Evolutionary conservation across 1,140 invertebrate genomes (phyloP).

Genomic region (Eriocheir sinensis): DNA sequence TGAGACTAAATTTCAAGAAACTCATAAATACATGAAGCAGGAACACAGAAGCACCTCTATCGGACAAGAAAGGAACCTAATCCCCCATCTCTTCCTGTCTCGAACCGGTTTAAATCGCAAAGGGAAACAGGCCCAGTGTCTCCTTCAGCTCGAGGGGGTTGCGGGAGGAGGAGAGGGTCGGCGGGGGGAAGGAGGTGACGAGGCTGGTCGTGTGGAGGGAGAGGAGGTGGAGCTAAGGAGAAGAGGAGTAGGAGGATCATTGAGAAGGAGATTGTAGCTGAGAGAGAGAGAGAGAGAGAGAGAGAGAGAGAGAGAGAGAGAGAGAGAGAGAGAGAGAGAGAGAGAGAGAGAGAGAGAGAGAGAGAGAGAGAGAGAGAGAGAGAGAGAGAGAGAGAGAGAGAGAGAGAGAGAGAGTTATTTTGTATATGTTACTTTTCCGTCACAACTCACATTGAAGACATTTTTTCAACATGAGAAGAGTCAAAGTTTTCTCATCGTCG

Average conservation of each 20-base stretch:
- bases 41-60: too few relatives aligned
- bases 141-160: background rate
- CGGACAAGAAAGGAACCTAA: too few relatives aligned
- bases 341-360: slow-evolving; percentile 30
- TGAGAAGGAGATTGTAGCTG: background rate
- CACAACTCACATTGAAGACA: too few relatives aligned
- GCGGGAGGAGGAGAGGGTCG: background rate
- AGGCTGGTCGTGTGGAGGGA: background rate
- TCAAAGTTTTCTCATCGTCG: too few relatives aligned
- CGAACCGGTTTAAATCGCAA: background rate
- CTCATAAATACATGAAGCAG: too few relatives aligned
- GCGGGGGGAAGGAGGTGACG: background rate
- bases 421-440: too few relatives aligned
- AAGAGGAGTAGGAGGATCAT: background rate
- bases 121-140: too few relatives aligned
- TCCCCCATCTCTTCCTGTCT: background rate
- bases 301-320: background rate
- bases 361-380: slow-evolving; percentile 6
- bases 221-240: background rate
- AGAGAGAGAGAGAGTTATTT: slow-evolving; percentile 8
- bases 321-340: too few relatives aligned
- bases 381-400: background rate
- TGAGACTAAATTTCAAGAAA: too few relatives aligned
- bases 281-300: too few relatives aligned
- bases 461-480: too few relatives aligned